Evolutionary conservation across 2,113 vertebrate genomes (phyloP).

Genomic region (Meleagris gallopavo): DNA sequence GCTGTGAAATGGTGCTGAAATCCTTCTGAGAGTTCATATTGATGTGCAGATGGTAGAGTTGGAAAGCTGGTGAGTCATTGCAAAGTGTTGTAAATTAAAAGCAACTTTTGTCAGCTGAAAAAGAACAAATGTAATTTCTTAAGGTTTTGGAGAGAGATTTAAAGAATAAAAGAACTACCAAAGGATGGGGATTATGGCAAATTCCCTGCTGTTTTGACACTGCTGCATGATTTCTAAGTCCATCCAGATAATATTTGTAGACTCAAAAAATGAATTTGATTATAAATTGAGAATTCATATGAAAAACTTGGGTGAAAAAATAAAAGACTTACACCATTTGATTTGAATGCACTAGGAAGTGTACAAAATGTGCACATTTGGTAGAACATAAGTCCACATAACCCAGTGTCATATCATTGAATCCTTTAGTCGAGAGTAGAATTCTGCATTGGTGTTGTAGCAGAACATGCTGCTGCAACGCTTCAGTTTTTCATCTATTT

Average conservation of each 20-base stretch:
- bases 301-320: not conserved
- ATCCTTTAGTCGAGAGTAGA: not conserved
- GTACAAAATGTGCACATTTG: not conserved
- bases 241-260: conserved; percentile 1
- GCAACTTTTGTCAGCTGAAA: conserved; percentile 49
- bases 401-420: not conserved
- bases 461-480: not conserved
- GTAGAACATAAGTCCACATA: not conserved
- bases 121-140: conserved; percentile 42
- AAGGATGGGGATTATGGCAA: not conserved
- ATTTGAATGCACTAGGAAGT: not conserved
- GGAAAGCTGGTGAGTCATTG: conserved; percentile 33
- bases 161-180: not conserved
- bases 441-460: not conserved
- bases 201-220: conserved; percentile 33
- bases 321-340: not conserved
- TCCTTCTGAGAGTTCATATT: not conserved
- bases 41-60: conserved; percentile 49
- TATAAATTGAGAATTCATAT: not conserved
- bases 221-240: conserved; percentile 20
- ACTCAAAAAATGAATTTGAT: not conserved
- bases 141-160: not conserved
- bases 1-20: conserved; percentile 20
- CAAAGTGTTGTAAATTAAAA: conserved; percentile 55
- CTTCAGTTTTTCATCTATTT: not conserved